Conservation (phyloP, 2,113 vertebrate species). For the Campylomormyrus tamandua region DNA sequence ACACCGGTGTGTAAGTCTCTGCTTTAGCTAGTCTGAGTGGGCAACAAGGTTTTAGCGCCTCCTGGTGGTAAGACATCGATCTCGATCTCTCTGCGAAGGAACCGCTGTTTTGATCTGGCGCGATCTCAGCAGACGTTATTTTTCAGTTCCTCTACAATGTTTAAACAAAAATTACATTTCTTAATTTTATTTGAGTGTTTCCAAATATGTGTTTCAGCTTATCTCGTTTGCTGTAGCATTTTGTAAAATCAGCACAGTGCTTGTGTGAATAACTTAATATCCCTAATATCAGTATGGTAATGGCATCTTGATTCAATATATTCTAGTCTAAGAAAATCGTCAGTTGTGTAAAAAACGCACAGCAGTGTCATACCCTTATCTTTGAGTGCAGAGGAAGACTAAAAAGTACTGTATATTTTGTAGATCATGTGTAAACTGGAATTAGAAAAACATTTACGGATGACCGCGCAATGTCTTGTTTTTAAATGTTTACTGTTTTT, state of each 20-base stretch:
- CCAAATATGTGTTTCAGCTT: not conserved
- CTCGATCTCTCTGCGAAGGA: not conserved
- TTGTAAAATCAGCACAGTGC: not conserved
- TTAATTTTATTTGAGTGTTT: not conserved
- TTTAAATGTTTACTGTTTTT: not conserved
- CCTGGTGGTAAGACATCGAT: conserved; percentile 45
- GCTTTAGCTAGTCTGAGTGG: not conserved
- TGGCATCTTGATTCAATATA: not conserved
- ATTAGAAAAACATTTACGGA: not conserved
- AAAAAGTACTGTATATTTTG: not conserved
- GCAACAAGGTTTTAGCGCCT: conserved; percentile 50
- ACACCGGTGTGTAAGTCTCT: not conserved
- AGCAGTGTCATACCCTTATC: not conserved
- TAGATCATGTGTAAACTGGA: not conserved
- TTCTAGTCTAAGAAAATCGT: not conserved
- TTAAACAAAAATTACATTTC: not conserved
- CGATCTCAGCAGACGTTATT: not conserved
- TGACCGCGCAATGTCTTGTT: not conserved
- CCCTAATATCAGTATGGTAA: not conserved
- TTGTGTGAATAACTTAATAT: not conserved
- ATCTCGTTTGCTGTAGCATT: not conserved
- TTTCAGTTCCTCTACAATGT: not conserved
- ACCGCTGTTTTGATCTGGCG: not conserved
- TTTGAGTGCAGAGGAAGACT: not conserved
- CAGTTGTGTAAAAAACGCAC: not conserved